Evolutionary conservation across 2,888 invertebrate species (phyloP).

Genomic region (Ormyrus nitidulus): DNA sequence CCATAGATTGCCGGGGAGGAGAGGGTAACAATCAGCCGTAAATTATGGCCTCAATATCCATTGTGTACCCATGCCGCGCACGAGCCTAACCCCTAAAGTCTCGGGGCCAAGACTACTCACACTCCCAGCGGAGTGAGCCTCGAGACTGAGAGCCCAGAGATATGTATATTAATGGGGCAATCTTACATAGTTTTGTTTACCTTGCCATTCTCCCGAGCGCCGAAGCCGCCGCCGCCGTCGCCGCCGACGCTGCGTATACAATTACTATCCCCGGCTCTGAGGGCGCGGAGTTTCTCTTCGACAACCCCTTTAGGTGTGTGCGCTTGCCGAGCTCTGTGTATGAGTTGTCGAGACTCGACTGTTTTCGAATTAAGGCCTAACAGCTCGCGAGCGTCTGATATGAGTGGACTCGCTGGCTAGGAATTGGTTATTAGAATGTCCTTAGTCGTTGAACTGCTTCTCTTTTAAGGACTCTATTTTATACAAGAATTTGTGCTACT

Average conservation of each 20-base stretch:
- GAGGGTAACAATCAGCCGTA: conserved; percentile 75
- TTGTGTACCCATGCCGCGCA: conserved; percentile 69
- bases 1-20: conserved; percentile 71
- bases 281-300: conserved; percentile 41
- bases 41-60: conserved; percentile 76
- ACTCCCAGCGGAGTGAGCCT: conserved; percentile 57
- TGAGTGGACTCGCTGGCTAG: not conserved
- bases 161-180: conserved; percentile 76
- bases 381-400: conserved; percentile 2
- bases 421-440: conserved; percentile 1
- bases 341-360: conserved; percentile 32
- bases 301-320: conserved; percentile 61
- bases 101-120: conserved; percentile 74
- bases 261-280: conserved; percentile 37
- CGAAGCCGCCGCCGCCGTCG: not conserved
- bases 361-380: conserved; percentile 49
- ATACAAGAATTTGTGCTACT: no score
- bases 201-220: conserved; percentile 70
- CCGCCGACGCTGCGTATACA: conserved; percentile 46
- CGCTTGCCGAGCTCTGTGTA: not conserved
- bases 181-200: conserved; percentile 77
- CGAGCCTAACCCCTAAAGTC: conserved; percentile 68
- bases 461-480: no score
- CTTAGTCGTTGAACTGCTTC: no score
- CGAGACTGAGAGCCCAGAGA: conserved; percentile 63